Conservation (phyloP, 1,140 invertebrate genomes). For the Microplitis demolitor region DNA sequence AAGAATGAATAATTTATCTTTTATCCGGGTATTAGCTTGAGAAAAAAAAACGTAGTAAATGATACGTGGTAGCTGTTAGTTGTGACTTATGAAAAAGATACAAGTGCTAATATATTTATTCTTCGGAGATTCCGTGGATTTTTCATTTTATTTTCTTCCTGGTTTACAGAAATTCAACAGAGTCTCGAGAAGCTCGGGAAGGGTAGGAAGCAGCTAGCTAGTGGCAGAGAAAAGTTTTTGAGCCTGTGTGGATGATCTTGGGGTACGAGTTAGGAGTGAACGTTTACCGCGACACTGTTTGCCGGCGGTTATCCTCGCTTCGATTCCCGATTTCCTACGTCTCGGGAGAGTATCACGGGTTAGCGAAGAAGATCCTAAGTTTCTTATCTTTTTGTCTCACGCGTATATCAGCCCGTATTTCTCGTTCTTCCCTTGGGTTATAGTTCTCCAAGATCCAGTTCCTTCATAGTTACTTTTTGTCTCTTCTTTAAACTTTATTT, state of each 20-base stretch:
- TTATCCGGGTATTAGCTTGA: no score
- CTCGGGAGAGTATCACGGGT: constrained; percentile 21
- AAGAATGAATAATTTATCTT: no score
- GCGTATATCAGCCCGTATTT: constrained; percentile 33
- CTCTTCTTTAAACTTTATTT: background rate
- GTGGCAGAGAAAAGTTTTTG: constrained; percentile 16
- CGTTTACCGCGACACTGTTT: constrained; percentile 26
- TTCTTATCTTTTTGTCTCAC: constrained; percentile 32
- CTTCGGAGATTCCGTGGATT: constrained; percentile 5
- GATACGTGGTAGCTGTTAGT: background rate
- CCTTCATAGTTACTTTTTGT: background rate
- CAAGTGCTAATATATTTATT: constrained; percentile 14
- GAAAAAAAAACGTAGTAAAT: background rate
- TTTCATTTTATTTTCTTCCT: background rate
- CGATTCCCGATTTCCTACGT: constrained; percentile 16
- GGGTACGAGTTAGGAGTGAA: constrained; percentile 24
- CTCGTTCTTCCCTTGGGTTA: constrained; percentile 29
- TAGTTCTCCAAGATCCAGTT: constrained; percentile 23
- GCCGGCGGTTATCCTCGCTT: constrained; percentile 23
- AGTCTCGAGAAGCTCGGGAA: background rate
- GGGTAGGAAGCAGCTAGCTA: background rate
- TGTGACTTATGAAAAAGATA: constrained; percentile 7
- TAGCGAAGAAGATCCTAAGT: background rate
- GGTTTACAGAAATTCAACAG: background rate
- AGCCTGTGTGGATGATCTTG: constrained; percentile 26